phyloP scores from a whole-genome alignment of 2,888 invertebrate genomes.

The Lepetodrilus schrolli region DNA sequence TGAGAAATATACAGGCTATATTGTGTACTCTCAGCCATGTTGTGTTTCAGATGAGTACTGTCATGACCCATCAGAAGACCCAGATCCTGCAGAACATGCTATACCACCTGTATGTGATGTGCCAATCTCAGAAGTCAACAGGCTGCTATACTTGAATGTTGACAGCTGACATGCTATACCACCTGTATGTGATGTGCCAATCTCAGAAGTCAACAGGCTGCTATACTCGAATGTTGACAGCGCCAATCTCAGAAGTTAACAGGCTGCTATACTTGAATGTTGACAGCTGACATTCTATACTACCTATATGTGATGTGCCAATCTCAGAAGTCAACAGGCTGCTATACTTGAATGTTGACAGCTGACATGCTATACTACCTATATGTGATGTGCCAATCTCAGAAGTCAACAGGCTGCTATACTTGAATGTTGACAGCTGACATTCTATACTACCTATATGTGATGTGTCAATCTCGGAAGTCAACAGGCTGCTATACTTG shows the following conservation, averaged over 20 bases:
- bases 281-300: no score
- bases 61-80: conserved; percentile 47
- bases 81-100: conserved; percentile 44
- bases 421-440: no score
- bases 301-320: no score
- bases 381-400: no score
- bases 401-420: no score
- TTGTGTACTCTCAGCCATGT: no score
- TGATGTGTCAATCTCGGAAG: conserved; percentile 71
- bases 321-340: no score
- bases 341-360: no score
- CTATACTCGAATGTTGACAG: conserved; percentile 57
- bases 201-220: conserved; percentile 66
- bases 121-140: conserved; percentile 68
- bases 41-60: conserved; percentile 58
- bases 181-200: conserved; percentile 70
- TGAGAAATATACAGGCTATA: no score
- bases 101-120: conserved; percentile 73
- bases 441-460: conserved; percentile 69
- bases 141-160: conserved; percentile 50
- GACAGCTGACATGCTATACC: conserved; percentile 56
- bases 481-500: conserved; percentile 59
- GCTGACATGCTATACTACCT: no score
- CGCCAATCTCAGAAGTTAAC: no score
- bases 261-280: no score